These are phyloP conservation scores for Emmelina monodactyla DNA, from an alignment of 2,888 invertebrate genomes.

Conservation along the genomic window DNA sequence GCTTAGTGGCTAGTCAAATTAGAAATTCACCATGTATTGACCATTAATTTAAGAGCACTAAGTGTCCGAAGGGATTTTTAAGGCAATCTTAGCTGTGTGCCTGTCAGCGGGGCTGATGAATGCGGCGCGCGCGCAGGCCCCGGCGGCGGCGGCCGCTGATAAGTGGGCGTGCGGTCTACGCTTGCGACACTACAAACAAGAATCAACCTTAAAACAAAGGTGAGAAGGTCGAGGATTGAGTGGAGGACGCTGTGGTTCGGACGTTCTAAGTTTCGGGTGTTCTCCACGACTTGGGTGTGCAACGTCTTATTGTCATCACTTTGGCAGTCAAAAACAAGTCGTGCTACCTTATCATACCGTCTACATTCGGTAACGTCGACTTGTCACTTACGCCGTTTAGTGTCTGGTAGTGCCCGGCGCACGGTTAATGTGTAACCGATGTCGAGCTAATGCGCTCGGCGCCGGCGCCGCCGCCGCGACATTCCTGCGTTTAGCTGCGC, in stretches of 20 bases:
- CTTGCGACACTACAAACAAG: not conserved
- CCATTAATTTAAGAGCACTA: too few species aligned
- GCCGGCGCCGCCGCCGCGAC: constrained; percentile 57
- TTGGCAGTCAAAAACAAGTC: too few species aligned
- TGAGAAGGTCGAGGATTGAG: too few species aligned
- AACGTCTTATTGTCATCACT: too few species aligned
- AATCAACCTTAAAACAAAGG: not conserved
- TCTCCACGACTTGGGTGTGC: too few species aligned
- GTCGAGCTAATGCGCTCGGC: constrained; percentile 56
- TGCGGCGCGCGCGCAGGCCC: constrained; percentile 16
- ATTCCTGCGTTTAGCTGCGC: constrained; percentile 54
- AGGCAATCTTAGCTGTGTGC: not conserved
- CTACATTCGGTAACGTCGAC: too few species aligned
- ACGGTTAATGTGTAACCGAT: constrained; percentile 49
- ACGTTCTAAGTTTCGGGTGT: too few species aligned
- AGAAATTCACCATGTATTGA: too few species aligned
- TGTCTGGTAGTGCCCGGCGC: not conserved
- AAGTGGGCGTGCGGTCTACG: constrained; percentile 45
- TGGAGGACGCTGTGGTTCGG: not conserved
- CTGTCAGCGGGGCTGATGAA: not conserved
- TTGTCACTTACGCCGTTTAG: not conserved
- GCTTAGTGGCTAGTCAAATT: too few species aligned
- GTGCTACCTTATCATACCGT: too few species aligned
- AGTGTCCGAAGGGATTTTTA: too few species aligned
- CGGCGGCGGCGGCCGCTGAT: constrained; percentile 33